A percentile compares a stretch with the other conserved stretches of the same genome.
Evolutionary conservation across 2,888 invertebrate genomes (phyloP).

Genomic region (Stenodera caucasica): DNA sequence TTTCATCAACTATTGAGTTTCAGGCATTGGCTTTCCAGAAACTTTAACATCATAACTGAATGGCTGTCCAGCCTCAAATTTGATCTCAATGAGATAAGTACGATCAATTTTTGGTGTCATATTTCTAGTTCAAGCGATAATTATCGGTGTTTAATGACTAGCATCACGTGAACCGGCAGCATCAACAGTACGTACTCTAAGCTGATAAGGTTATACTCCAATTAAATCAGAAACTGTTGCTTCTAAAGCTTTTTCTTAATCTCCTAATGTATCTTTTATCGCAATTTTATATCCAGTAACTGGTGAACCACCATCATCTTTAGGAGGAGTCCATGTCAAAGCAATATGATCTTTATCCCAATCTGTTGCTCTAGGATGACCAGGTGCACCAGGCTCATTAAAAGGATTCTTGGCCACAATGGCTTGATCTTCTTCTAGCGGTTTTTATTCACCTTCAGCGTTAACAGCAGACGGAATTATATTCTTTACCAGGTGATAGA

Average conservation of each 20-base stretch:
- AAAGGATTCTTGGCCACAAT: constrained; percentile 97
- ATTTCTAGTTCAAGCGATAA: constrained; percentile 88
- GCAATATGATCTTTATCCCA: constrained; percentile 96
- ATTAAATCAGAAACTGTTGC: constrained; percentile 88
- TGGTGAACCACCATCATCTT: constrained; percentile 86
- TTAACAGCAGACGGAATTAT: constrained; percentile 95
- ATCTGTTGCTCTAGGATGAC: constrained; percentile 85
- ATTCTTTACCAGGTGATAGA: constrained; percentile 87
- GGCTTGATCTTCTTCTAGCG: constrained; percentile 81
- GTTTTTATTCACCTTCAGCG: constrained; percentile 93
- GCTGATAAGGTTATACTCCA: constrained; percentile 90
- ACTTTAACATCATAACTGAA: constrained; percentile 88
- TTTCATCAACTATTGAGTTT: constrained; percentile 86
- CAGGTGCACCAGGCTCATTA: constrained; percentile 86
- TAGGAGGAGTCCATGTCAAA: constrained; percentile 86
- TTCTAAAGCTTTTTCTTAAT: constrained; percentile 91
- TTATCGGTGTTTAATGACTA: constrained; percentile 82
- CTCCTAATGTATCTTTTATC: constrained; percentile 92
- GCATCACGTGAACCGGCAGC: constrained; percentile 93
- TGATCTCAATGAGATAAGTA: constrained; percentile 81
- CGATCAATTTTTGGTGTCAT: constrained; percentile 91
- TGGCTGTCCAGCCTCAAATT: constrained; percentile 88
- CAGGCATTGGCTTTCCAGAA: constrained; percentile 91
- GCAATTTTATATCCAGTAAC: constrained; percentile 83
- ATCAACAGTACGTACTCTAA: constrained; percentile 84